A percentile compares a stretch with the other conserved stretches of the same genome.
phyloP scores from a whole-genome alignment of 2,888 invertebrate genomes.

The Sinopyrophorus schimmeli region DNA sequence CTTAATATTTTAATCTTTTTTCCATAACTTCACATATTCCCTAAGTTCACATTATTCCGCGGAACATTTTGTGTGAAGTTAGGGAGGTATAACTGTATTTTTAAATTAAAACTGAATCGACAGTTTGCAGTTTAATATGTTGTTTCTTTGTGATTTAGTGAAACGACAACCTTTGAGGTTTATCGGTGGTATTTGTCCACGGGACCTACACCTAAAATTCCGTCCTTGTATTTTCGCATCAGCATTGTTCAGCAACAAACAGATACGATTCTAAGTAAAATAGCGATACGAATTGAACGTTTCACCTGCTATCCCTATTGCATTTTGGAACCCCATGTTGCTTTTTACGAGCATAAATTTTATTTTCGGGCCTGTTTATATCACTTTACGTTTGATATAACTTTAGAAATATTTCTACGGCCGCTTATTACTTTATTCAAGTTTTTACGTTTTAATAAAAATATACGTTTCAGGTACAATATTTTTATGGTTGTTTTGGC shows the following conservation, averaged over 20 bases:
- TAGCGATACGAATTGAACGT: slow-evolving; percentile 4
- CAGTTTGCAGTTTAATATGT: no score
- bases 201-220: slow-evolving; percentile 8
- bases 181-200: slow-evolving; percentile 3
- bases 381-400: not conserved
- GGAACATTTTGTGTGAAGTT: no score
- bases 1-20: no score
- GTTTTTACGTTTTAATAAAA: not conserved
- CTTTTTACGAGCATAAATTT: slow-evolving; percentile 6
- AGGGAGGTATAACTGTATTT: no score
- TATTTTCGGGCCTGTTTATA: slow-evolving; percentile 7
- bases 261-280: slow-evolving; percentile 12
- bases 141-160: no score
- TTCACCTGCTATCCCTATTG: slow-evolving; percentile 13
- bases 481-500: slow-evolving; percentile 97
- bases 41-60: no score
- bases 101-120: no score
- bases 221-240: slow-evolving; percentile 10
- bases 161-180: slow-evolving; percentile 1
- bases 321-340: slow-evolving; percentile 4
- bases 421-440: not conserved
- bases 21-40: no score
- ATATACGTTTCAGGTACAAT: slow-evolving; percentile 77
- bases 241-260: slow-evolving; percentile 12
- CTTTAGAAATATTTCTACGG: not conserved